Evolutionary conservation across 1,140 invertebrate species (phyloP).

Genomic region (Drosophila setifemur): DNA sequence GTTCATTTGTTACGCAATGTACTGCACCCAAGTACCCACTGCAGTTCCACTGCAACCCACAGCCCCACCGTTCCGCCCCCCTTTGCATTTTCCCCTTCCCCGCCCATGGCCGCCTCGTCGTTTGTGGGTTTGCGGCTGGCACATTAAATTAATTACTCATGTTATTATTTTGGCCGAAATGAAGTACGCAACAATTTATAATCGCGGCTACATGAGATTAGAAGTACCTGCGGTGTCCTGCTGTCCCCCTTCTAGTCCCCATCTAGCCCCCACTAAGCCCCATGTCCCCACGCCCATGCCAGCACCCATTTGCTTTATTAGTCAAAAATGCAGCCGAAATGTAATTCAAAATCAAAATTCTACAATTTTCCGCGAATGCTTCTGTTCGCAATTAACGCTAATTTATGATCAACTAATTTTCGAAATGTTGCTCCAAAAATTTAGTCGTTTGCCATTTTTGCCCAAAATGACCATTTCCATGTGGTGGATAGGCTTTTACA

Average conservation of each 20-base stretch:
- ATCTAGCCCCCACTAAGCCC: background rate
- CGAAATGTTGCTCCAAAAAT: slow-evolving; percentile 32
- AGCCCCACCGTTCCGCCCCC: background rate
- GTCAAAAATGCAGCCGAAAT: slow-evolving; percentile 56
- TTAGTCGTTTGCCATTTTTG: background rate
- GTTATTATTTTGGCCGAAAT: slow-evolving; percentile 81
- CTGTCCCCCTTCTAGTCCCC: background rate
- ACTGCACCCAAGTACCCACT: slow-evolving; percentile 23
- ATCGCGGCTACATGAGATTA: slow-evolving; percentile 78
- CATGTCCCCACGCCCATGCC: background rate
- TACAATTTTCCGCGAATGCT: slow-evolving; percentile 46
- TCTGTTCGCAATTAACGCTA: slow-evolving; percentile 61
- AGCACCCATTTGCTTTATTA: slow-evolving; percentile 75
- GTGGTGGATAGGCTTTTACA: background rate
- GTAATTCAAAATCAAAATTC: slow-evolving; percentile 67
- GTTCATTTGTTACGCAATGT: slow-evolving; percentile 69
- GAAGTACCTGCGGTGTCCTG: slow-evolving; percentile 75
- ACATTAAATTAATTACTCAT: slow-evolving; percentile 82
- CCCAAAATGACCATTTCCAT: background rate
- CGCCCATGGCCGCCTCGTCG: slow-evolving; percentile 14
- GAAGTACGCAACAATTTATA: slow-evolving; percentile 82
- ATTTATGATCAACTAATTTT: slow-evolving; percentile 69
- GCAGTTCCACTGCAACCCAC: background rate
- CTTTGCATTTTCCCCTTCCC: background rate
- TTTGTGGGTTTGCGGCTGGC: slow-evolving; percentile 63